Base-by-base conservation (phyloP, 2,113 vertebrate genomes). In the Thamnophis sirtalis region DNA sequence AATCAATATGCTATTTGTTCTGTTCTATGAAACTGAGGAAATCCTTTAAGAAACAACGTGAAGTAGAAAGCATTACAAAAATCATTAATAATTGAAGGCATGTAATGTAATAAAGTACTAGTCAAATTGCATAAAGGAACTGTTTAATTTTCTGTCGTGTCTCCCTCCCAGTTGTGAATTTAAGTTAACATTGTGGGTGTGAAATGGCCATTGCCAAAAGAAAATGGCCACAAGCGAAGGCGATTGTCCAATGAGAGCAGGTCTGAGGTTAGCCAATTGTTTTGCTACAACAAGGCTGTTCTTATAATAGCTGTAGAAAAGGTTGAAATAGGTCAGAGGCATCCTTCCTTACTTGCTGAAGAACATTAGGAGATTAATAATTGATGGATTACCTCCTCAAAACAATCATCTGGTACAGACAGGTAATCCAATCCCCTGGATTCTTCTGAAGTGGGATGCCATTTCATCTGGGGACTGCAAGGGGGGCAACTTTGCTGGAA, bases 301-400 rank as follows among this genome's bases (percentile, higher is more conserved):
- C 91, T 88, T 63, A 90, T 84, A 91, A 43, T 88, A 92, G 43
- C 94, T 93, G 91, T 87, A 87, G 89, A 89, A 95, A 94, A 96
- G 95, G 94, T 96, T 97, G 96, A 97, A 97, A 95, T 97, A 96
- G 97, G 97, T 98, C 97, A 97, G 92, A 92, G 92, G 88, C 92
- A 48, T 91, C 93, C 93, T 85, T 97, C 97, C 96, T 96, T 96
- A 95, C 94, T 96, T 96, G 97, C 97, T 97, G 93, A 97, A 96
- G 97, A 96, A 98, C 97, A 98, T 97, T 94, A 96, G 97, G 96
- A 98, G 96, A 98, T 99, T 97, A 99, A 99, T 99, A 98, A 99
- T 99, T 98, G 96, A 99, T 98, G 96, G 95, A 95, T 98, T 98
- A 97, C 96, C 98, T 96, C 98, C 97, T 98, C 97, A 98, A 98